These are phyloP conservation scores for Candoia aspera DNA, from an alignment of 2,113 vertebrate genomes.

Conservation along the genomic window DNA sequence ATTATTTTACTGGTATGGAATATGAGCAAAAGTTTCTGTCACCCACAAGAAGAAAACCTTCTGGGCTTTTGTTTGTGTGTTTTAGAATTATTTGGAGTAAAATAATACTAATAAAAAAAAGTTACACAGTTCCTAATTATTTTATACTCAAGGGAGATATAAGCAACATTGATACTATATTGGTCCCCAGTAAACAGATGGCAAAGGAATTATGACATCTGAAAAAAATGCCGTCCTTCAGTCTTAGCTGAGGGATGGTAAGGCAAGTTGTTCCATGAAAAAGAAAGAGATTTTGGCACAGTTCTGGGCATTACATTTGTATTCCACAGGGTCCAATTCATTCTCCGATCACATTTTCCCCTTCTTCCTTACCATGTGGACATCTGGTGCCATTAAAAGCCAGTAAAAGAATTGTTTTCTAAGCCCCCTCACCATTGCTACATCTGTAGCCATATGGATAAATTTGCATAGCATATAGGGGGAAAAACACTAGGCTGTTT, in stretches of 20 bases:
- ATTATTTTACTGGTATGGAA: conserved; percentile 22
- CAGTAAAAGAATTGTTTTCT: conserved; percentile 61
- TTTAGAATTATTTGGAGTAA: conserved; percentile 26
- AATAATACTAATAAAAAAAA: conserved; percentile 52
- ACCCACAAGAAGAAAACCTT: conserved; percentile 21
- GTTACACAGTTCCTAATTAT: conserved; percentile 57
- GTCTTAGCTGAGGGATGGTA: conserved; percentile 55
- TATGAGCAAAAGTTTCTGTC: conserved; percentile 53
- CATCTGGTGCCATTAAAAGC: conserved; percentile 68
- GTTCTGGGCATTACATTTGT: conserved; percentile 53
- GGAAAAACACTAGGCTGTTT: conserved; percentile 30
- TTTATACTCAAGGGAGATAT: conserved; percentile 46
- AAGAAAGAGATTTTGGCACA: conserved; percentile 47
- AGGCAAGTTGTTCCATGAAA: conserved; percentile 52
- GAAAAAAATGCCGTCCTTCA: conserved; percentile 46
- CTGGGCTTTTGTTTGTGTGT: conserved; percentile 32
- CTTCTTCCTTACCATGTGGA: conserved; percentile 47
- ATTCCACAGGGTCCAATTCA: conserved; percentile 67
- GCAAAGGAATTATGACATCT: conserved; percentile 59
- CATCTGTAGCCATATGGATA: conserved; percentile 57
- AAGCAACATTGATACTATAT: conserved; percentile 39
- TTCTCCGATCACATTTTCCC: conserved; percentile 36
- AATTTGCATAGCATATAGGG: conserved; percentile 56
- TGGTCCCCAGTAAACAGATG: conserved; percentile 63
- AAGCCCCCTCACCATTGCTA: conserved; percentile 43